These are phyloP conservation scores for Osmerus eperlanus DNA, from an alignment of 2,113 vertebrate genomes.

Conservation along the genomic window DNA sequence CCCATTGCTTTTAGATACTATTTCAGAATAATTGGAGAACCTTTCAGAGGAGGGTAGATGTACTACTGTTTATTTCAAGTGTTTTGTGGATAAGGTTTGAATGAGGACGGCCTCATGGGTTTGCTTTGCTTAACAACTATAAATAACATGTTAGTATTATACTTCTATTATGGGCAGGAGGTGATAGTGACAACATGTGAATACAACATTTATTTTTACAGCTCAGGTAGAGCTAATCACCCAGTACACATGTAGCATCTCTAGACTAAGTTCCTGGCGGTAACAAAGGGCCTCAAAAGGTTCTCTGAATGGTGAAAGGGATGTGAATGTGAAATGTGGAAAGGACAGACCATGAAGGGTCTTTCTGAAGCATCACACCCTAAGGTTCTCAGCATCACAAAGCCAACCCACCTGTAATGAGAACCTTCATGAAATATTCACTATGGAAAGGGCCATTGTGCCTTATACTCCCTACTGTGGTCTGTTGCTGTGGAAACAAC, in stretches of 20 bases:
- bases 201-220: slow-evolving; percentile 6
- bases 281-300: slow-evolving; percentile 5
- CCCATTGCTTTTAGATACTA: too few species aligned
- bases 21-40: too few species aligned
- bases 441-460: slow-evolving; percentile 29
- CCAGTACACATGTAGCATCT: slow-evolving; percentile 16
- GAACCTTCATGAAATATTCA: slow-evolving; percentile 63
- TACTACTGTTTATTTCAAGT: too few species aligned
- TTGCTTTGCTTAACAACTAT: too few species aligned
- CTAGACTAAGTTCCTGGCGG: background rate
- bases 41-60: too few species aligned
- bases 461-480: background rate
- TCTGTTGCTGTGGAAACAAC: slow-evolving; percentile 55
- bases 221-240: slow-evolving; percentile 10
- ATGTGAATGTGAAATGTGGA: slow-evolving; percentile 28
- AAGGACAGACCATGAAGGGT: slow-evolving; percentile 29
- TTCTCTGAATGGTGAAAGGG: slow-evolving; percentile 5
- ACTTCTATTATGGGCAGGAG: slow-evolving; percentile 1
- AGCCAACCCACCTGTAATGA: slow-evolving; percentile 48
- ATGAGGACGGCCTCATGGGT: too few species aligned
- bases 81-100: too few species aligned
- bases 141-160: too few species aligned
- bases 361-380: slow-evolving; percentile 2
- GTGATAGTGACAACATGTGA: too few species aligned
- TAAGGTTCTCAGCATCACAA: slow-evolving; percentile 9